These are phyloP conservation scores for Labeo rohita DNA, from an alignment of 2,113 vertebrate genomes.

Conservation along the genomic window DNA sequence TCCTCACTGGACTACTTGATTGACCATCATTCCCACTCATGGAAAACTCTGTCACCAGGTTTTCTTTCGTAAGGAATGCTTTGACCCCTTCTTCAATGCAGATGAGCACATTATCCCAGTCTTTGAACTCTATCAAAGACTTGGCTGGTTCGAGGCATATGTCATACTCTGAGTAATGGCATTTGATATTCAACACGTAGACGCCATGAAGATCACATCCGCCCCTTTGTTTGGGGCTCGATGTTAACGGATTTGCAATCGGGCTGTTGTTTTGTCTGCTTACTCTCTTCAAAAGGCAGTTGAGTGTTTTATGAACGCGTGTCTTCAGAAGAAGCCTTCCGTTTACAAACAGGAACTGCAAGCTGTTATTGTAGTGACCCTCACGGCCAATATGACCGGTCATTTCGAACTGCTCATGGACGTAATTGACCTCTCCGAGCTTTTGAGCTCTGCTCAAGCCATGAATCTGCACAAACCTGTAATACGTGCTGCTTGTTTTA, in stretches of 20 bases:
- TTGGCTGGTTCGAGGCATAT: constrained; percentile 92
- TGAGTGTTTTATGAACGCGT: constrained; percentile 90
- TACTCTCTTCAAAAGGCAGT: constrained; percentile 84
- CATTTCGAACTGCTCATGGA: constrained; percentile 79
- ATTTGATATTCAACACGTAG: constrained; percentile 89
- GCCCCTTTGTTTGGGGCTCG: constrained; percentile 79
- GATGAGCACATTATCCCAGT: constrained; percentile 84
- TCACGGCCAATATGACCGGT: constrained; percentile 86
- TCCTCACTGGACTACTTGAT: constrained; percentile 22
- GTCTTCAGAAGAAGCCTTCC: constrained; percentile 89
- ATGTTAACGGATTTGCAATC: constrained; percentile 58
- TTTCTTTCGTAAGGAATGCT: constrained; percentile 85
- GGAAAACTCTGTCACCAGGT: constrained; percentile 79
- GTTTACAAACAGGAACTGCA: constrained; percentile 93
- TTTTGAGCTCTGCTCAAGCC: constrained; percentile 83
- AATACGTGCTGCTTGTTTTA: constrained; percentile 83
- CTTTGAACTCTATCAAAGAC: constrained; percentile 92
- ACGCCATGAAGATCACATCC: constrained; percentile 82
- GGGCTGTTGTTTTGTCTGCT: constrained; percentile 74
- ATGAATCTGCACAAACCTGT: constrained; percentile 93
- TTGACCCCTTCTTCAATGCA: constrained; percentile 88
- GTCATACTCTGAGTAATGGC: constrained; percentile 87
- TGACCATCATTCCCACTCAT: constrained; percentile 70
- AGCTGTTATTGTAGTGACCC: constrained; percentile 91
- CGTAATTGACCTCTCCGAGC: constrained; percentile 82